Evolutionary conservation across 2,797 vertebrate genomes (phyloP).

Genomic region (Pampus argenteus): DNA sequence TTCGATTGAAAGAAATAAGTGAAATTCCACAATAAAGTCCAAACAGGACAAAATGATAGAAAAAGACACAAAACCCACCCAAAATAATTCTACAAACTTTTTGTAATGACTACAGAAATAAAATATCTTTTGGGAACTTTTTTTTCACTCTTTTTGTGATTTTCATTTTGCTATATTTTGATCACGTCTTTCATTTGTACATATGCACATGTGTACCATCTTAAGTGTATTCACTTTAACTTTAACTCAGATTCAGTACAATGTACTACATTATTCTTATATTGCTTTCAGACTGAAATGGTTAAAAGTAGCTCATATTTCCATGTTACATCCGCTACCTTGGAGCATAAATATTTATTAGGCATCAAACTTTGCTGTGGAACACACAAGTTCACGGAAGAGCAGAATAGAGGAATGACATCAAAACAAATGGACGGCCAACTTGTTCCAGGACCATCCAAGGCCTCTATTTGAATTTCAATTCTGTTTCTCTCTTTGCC

Average conservation of each 20-base stretch:
- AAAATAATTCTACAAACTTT: not conserved
- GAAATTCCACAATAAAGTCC: not conserved
- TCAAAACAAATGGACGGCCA: conserved; percentile 35
- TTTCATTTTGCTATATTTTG: no score
- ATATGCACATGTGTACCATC: not conserved
- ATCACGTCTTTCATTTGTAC: not conserved
- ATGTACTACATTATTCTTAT: not conserved
- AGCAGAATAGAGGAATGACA: conserved; percentile 34
- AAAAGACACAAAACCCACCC: not conserved
- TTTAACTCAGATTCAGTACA: not conserved
- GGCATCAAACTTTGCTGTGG: conserved; percentile 15
- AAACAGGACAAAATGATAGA: not conserved
- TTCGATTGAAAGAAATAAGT: not conserved
- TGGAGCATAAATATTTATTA: conserved; percentile 56
- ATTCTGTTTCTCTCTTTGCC: conserved; percentile 19
- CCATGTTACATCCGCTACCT: conserved; percentile 36
- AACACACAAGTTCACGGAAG: conserved; percentile 31
- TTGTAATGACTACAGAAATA: not conserved
- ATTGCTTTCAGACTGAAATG: not conserved
- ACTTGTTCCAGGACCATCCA: conserved; percentile 44
- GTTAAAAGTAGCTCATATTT: conserved; percentile 24
- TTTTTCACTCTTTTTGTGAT: no score
- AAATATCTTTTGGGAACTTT: not conserved
- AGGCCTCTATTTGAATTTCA: conserved; percentile 40
- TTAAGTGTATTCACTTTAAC: not conserved